Percentiles rank a stretch among this genome's conserved stretches.
phyloP scores from a whole-genome alignment of 2,888 invertebrate genomes.

The Tuta absoluta region DNA sequence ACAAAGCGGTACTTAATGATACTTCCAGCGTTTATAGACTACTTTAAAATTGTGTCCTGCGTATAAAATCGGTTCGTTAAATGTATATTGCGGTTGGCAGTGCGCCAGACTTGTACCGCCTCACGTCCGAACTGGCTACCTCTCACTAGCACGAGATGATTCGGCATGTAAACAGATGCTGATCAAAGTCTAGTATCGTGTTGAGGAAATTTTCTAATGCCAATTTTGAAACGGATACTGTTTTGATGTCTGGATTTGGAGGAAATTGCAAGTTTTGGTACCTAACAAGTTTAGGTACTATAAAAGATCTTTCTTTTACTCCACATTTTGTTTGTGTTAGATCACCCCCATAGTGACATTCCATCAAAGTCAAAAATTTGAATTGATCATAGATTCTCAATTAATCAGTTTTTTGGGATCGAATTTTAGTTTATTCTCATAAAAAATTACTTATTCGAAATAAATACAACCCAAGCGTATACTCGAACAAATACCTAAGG shows the following conservation, averaged over 20 bases:
- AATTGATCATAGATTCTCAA: too few species aligned
- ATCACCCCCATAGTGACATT: too few species aligned
- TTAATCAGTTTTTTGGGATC: too few species aligned
- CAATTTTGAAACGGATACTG: conserved; percentile 8
- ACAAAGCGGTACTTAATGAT: conserved; percentile 53
- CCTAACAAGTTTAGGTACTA: too few species aligned
- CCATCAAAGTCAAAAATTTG: too few species aligned
- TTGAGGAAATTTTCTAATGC: conserved; percentile 18
- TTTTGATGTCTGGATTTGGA: background rate
- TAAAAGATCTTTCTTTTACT: too few species aligned
- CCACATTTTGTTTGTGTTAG: too few species aligned
- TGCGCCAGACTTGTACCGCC: conserved; percentile 60
- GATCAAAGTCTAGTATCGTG: conserved; percentile 18
- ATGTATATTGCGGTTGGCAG: conserved; percentile 71
- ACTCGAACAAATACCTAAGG: background rate
- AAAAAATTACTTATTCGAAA: too few species aligned
- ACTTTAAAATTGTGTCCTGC: conserved; percentile 73
- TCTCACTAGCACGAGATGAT: conserved; percentile 62
- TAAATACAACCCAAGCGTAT: too few species aligned
- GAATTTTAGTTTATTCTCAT: too few species aligned
- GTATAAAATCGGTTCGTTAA: conserved; percentile 69
- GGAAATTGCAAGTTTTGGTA: too few species aligned
- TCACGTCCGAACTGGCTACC: conserved; percentile 60
- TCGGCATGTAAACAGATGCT: conserved; percentile 59
- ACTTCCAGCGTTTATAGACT: conserved; percentile 68